Base-by-base conservation (phyloP, 2,888 invertebrate species). In the Halictus ligatus region DNA sequence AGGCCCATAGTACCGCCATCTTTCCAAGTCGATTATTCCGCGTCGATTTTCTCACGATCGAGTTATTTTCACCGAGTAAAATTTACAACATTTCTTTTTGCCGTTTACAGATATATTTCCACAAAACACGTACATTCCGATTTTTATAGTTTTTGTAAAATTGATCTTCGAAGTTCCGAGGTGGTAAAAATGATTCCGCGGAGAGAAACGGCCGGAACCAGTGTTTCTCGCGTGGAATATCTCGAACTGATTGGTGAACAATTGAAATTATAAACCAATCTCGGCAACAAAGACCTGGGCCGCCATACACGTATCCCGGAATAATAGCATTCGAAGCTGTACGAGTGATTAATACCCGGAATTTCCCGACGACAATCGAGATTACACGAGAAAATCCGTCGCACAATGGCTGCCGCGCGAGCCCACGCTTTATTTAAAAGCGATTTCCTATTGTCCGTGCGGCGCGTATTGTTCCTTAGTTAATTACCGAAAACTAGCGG, bases 401-500 rank as follows among this genome's bases (percentile, higher is more conserved):
- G 75, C 54, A 54, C 71, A 71, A 71, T 71, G 67, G 67, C 35
- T 35, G 5, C 64, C 29, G 64, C 29, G 25, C 64, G 67, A 6
- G 21, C 67, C 21, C 35, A 43, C 40, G 71, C 40, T 43, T 71
- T 71, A 71, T 71, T 71, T 71, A 78, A 81, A 81, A 40, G 58
- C 72, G 60, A 76, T 83, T 76, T 81, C 72, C 75, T 54, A 76
- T 81, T 76, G 82, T 81, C 13, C 35, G 21, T 13, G 43, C 18
- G 29, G 7, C 50, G 50, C 78, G 71, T 48, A 82, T 76, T 75
- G 83, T 81, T 46, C 60, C 72, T 43, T 72, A 82, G 75, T 83
- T 81, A 83, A 83, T 81, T 81, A 81, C 75, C 60, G 75, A 73
- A 83, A 83, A 73, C 75, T 82, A 82, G 64, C 43, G 72, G 72